phyloP scores from a whole-genome alignment of 2,888 invertebrate species.

The Stegophylla sp. region DNA sequence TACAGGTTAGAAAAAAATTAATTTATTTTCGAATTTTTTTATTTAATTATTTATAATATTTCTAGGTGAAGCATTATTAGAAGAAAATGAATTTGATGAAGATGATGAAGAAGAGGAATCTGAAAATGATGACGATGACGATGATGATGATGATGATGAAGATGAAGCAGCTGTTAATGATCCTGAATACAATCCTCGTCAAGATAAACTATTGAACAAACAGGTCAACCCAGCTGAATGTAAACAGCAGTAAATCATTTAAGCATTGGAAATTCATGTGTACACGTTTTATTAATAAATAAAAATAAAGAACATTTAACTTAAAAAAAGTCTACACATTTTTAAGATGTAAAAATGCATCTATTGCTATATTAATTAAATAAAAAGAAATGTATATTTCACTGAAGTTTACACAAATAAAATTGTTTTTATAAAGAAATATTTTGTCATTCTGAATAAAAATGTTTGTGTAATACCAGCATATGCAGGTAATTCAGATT shows the following conservation, averaged over 20 bases:
- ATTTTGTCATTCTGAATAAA: constrained; percentile 2
- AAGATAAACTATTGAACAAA: constrained; percentile 66
- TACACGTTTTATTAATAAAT: constrained; percentile 16
- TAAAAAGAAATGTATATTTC: constrained; percentile 15
- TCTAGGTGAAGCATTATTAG: constrained; percentile 71
- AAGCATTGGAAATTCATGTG: background rate
- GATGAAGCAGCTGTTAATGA: constrained; percentile 71
- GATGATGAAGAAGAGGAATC: constrained; percentile 74
- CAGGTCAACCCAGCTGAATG: constrained; percentile 71
- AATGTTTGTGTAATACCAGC: background rate
- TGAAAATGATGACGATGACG: constrained; percentile 69
- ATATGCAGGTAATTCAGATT: background rate
- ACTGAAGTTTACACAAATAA: constrained; percentile 30
- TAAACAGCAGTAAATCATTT: constrained; percentile 72
- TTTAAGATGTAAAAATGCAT: constrained; percentile 9
- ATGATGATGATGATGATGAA: constrained; percentile 81
- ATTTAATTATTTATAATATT: background rate
- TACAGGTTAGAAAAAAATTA: constrained; percentile 79
- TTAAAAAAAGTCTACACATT: constrained; percentile 27
- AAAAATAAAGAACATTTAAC: constrained; percentile 19
- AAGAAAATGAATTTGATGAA: constrained; percentile 79
- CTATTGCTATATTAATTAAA: constrained; percentile 7
- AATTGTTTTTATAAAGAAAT: constrained; percentile 47
- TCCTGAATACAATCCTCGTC: constrained; percentile 65
- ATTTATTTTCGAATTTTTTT: constrained; percentile 11